Percentiles rank a stretch among this genome's conserved stretches.
phyloP scores from a whole-genome alignment of 2,888 invertebrate species.

The Anoplius nigerrimus region DNA sequence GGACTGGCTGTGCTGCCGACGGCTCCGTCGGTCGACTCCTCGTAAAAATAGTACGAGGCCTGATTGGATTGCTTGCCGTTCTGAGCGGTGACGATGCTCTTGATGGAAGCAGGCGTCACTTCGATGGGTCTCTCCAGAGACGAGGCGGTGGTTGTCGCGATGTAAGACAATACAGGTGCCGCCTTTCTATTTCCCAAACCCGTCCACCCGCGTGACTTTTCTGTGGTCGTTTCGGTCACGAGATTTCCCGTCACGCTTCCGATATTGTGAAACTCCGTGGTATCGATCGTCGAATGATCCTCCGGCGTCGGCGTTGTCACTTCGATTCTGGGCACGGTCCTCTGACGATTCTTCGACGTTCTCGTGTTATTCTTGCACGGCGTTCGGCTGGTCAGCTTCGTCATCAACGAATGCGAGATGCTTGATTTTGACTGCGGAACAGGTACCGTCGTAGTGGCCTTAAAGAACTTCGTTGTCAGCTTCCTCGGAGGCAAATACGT shows the following conservation, averaged over 20 bases:
- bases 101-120: slow-evolving; percentile 62
- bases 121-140: slow-evolving; percentile 62
- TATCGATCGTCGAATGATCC: slow-evolving; percentile 48
- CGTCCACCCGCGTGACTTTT: slow-evolving; percentile 71
- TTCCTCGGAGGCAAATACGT: slow-evolving; percentile 62
- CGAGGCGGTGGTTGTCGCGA: slow-evolving; percentile 76
- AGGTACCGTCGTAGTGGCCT: slow-evolving; percentile 54
- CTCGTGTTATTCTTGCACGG: slow-evolving; percentile 36
- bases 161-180: slow-evolving; percentile 80
- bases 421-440: slow-evolving; percentile 30
- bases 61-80: slow-evolving; percentile 55
- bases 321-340: slow-evolving; percentile 43
- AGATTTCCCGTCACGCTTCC: slow-evolving; percentile 56
- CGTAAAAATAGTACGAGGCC: slow-evolving; percentile 83
- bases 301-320: slow-evolving; percentile 57
- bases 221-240: slow-evolving; percentile 64
- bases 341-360: slow-evolving; percentile 21
- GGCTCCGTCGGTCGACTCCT: slow-evolving; percentile 75
- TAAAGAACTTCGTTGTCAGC: slow-evolving; percentile 51
- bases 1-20: slow-evolving; percentile 56
- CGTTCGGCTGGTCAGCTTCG: slow-evolving; percentile 37
- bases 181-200: slow-evolving; percentile 78
- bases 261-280: slow-evolving; percentile 49
- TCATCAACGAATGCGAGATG: slow-evolving; percentile 19
- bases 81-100: slow-evolving; percentile 57